Evolutionary conservation across 2,113 vertebrate genomes (phyloP), one percentile per base, ranked within the genome.

Genomic region (Peucedramus taeniatus): DNA sequence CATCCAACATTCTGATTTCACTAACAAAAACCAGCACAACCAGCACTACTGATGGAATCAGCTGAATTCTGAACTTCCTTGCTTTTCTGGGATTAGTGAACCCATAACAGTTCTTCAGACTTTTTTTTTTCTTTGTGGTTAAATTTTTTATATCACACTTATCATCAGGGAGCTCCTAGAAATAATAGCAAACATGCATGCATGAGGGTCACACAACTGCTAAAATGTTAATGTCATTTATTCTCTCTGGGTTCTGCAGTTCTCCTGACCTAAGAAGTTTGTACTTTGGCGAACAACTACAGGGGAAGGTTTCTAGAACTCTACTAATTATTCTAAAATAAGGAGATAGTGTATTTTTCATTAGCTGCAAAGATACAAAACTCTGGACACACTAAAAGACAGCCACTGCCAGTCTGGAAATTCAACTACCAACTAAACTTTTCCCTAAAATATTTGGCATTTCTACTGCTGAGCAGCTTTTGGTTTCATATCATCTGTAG

Each of bases 211-310:
- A 92, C 88, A 94, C 40, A 51, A 68, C 82, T 94, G 47, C 76
- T 96, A 50, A 96, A 96, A 96, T 93, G 71, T 96, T 95, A 94
- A 97, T 96, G 93, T 35, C 13, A 21, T 86, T 86, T 94, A 86
- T 92, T 93, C 92, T 93, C 87, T 70, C 54, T 59, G 59, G 94
- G 56, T 89, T 89, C 70, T 72, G 63, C 63, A 79, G 45, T 61
- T 90, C 56, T 93, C 70, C 82, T 94, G 87, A 93, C 87, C 79
- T 75, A 86, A 45, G 66, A 94, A 86, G 75, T 78, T 63, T 86
- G 64, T 71, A 47, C 39, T 92, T 92, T 45, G 74, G 42, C 5
- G 7, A 56, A 61, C 45, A 89, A 35, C 50, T 66, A 31, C 2
- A 5, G 4, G 37, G 4, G 21, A 91, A 82, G 5, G 28, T 64